phyloP scores from a whole-genome alignment of 2,797 vertebrate genomes.

The Phalloptychus januarius region DNA sequence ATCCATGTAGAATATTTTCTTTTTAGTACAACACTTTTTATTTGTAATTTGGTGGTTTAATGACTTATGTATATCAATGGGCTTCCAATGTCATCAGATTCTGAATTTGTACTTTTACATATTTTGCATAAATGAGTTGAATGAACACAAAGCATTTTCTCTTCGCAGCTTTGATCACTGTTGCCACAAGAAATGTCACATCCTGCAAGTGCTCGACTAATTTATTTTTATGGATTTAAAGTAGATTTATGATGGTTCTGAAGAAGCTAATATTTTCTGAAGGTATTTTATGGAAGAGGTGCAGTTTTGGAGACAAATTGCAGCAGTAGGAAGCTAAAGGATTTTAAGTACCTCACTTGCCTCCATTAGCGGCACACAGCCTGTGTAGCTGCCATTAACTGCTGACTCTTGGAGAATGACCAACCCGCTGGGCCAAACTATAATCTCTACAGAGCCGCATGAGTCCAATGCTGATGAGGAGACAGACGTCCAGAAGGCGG shows the following conservation, averaged over 20 bases:
- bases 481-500: neutral
- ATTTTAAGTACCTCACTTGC: constrained; percentile 9
- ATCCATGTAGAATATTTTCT: too few species aligned
- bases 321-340: constrained; percentile 1
- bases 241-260: constrained; percentile 4
- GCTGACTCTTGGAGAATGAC: constrained; percentile 6
- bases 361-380: constrained; percentile 9
- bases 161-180: neutral
- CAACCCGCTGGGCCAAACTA: constrained; percentile 5
- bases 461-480: constrained; percentile 7
- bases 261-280: constrained; percentile 11
- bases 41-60: neutral
- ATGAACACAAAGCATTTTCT: neutral
- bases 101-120: neutral
- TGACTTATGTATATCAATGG: neutral
- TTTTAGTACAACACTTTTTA: too few species aligned
- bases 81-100: neutral
- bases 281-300: neutral
- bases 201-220: neutral
- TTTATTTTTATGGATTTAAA: constrained; percentile 1
- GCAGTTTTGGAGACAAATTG: constrained; percentile 3
- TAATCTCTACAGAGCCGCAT: neutral
- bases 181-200: neutral
- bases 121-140: neutral
- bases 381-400: neutral